These are phyloP conservation scores for Dipus sagitta DNA, from an alignment of 2,797 vertebrate genomes.

Conservation along the genomic window DNA sequence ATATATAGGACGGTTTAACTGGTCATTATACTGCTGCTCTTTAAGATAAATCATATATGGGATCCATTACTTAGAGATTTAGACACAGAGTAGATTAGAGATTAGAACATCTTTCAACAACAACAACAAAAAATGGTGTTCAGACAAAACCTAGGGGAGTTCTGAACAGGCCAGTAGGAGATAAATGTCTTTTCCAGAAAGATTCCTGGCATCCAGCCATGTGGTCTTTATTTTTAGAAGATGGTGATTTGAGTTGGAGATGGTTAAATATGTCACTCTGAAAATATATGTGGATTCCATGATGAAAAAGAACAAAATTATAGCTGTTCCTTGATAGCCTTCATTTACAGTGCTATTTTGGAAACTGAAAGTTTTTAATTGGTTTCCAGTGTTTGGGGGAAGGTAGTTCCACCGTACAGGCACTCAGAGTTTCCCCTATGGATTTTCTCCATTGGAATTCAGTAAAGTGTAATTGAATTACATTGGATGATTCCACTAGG, in stretches of 20 bases:
- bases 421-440: conserved; percentile 56
- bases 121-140: conserved; percentile 54
- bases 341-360: conserved; percentile 82
- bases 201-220: conserved; percentile 46
- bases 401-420: conserved; percentile 59
- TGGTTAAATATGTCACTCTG: conserved; percentile 65
- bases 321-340: conserved; percentile 76
- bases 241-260: conserved; percentile 74
- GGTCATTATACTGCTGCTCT: not conserved
- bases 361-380: conserved; percentile 82
- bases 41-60: conserved; percentile 2
- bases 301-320: conserved; percentile 81
- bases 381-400: conserved; percentile 70
- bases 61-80: not conserved
- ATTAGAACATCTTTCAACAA: not conserved
- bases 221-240: conserved; percentile 59
- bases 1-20: not conserved
- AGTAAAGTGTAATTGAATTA: conserved; percentile 83
- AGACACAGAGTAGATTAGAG: not conserved
- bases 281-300: conserved; percentile 50
- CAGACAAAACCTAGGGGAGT: conserved; percentile 54
- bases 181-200: conserved; percentile 42
- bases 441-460: conserved; percentile 79
- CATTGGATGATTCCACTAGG: conserved; percentile 74
- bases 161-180: conserved; percentile 43